Evolutionary conservation across 2,797 vertebrate genomes (phyloP).

Genomic region (Neosilurus mollespiculum): DNA sequence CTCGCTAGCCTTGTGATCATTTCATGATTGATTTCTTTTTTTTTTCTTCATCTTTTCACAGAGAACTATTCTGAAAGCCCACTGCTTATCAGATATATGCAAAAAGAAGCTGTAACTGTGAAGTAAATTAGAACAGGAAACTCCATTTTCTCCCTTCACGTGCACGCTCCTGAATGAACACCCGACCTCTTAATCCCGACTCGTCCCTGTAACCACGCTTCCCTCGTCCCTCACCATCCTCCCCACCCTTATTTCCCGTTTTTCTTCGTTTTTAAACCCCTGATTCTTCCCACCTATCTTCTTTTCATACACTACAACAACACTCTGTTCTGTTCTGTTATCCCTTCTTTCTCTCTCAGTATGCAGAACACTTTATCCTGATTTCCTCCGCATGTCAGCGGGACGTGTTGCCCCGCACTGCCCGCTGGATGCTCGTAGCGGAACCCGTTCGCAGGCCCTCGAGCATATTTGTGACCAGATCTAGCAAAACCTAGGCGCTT

Average conservation of each 20-base stretch:
- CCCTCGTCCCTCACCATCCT: constrained; percentile 26
- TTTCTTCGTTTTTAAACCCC: not conserved
- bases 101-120: constrained; percentile 81
- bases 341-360: constrained; percentile 2
- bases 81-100: constrained; percentile 78
- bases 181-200: constrained; percentile 8
- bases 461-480: not conserved
- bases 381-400: constrained; percentile 14
- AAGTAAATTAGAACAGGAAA: constrained; percentile 69
- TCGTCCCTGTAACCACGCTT: constrained; percentile 15
- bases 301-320: not conserved
- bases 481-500: no score
- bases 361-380: constrained; percentile 2
- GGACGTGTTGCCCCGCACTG: not conserved
- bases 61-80: constrained; percentile 76
- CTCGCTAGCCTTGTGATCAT: constrained; percentile 57
- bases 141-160: constrained; percentile 46
- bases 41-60: constrained; percentile 70
- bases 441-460: not conserved
- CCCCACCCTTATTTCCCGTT: not conserved
- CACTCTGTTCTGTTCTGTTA: not conserved
- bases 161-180: constrained; percentile 49
- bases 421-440: constrained; percentile 18
- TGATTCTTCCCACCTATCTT: not conserved
- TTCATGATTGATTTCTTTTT: constrained; percentile 62